Evolutionary conservation across 2,797 vertebrate genomes (phyloP).

Genomic region (Caiman crocodilus): DNA sequence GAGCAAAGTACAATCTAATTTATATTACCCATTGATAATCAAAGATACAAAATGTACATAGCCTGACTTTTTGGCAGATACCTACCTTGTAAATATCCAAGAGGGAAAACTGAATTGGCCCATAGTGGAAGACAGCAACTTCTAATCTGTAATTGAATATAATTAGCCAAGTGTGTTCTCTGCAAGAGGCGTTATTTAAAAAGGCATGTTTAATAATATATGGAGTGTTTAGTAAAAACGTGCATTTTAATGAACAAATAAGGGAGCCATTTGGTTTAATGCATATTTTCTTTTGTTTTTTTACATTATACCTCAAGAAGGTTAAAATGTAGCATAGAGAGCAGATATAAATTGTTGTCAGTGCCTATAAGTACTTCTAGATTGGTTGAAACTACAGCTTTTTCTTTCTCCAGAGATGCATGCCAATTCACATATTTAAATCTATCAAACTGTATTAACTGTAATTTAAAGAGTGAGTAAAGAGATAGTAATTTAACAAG

Average conservation of each 20-base stretch:
- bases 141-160: neutral
- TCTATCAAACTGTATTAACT: neutral
- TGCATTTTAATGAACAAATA: neutral
- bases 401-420: neutral
- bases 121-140: neutral
- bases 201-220: fast-evolving
- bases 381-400: no score
- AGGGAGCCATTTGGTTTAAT: neutral
- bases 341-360: neutral
- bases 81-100: neutral
- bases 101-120: neutral
- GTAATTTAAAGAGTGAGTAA: neutral
- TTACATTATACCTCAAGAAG: neutral
- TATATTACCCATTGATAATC: constrained; percentile 43
- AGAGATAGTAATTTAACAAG: no score
- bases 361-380: neutral
- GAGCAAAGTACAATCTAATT: constrained; percentile 52
- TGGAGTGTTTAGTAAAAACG: neutral
- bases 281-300: neutral
- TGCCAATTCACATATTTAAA: neutral
- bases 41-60: constrained; percentile 11
- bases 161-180: neutral
- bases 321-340: neutral
- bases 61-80: neutral
- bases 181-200: neutral